Evolutionary conservation across 1,140 invertebrate species (phyloP).

Genomic region (Battus philenor): DNA sequence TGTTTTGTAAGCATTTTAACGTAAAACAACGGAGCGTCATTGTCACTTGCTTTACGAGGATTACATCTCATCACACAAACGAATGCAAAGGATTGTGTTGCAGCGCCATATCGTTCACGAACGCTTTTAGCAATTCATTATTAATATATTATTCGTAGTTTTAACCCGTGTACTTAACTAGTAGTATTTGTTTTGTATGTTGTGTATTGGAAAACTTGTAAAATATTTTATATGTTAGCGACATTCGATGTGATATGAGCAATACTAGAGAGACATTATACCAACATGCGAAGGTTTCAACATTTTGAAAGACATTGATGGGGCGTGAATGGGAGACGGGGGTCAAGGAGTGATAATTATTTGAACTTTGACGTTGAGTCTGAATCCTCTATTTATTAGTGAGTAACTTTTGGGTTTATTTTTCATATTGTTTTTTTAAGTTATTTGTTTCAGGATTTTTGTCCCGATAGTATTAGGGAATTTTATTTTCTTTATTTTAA

Average conservation of each 20-base stretch:
- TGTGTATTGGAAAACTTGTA: conserved; percentile 60
- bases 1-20: conserved; percentile 21
- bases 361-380: conserved; percentile 57
- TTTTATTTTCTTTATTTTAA: conserved; percentile 74
- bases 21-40: not conserved
- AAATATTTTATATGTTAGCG: conserved; percentile 50
- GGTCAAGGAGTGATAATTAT: conserved; percentile 36
- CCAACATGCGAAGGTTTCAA: conserved; percentile 50
- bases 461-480: conserved; percentile 75
- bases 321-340: conserved; percentile 15
- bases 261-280: conserved; percentile 64
- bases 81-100: conserved; percentile 24
- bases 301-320: conserved; percentile 33
- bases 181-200: conserved; percentile 64
- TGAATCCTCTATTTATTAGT: conserved; percentile 73
- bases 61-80: conserved; percentile 12
- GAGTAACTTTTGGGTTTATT: conserved; percentile 73
- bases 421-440: conserved; percentile 75
- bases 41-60: not conserved
- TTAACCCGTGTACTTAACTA: conserved; percentile 72
- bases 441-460: conserved; percentile 76
- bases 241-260: conserved; percentile 71
- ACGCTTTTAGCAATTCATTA: conserved; percentile 48
- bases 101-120: conserved; percentile 55
- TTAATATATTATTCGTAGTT: conserved; percentile 42